These are phyloP conservation scores for Acanthoscelides obtectus DNA, from an alignment of 2,888 invertebrate genomes.

Conservation along the genomic window DNA sequence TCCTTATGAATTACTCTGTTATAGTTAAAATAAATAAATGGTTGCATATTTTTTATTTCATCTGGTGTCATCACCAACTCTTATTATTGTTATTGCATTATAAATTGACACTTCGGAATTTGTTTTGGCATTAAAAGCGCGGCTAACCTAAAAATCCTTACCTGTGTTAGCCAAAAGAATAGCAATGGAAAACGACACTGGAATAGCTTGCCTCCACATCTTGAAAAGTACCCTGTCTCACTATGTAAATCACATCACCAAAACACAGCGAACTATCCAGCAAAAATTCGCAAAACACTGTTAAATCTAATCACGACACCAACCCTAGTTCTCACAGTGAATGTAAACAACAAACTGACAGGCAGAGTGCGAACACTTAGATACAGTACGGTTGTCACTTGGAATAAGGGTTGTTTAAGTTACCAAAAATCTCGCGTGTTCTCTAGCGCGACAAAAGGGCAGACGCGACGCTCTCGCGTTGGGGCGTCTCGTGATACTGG, in stretches of 20 bases:
- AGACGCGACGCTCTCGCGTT: neutral
- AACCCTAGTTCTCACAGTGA: neutral
- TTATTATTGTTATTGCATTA: no score
- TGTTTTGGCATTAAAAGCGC: neutral
- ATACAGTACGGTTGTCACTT: neutral
- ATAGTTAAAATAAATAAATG: neutral
- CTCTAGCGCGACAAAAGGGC: neutral
- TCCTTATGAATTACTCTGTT: neutral
- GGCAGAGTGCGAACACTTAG: neutral
- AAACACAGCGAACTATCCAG: neutral
- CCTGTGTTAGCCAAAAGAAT: neutral
- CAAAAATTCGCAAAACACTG: neutral
- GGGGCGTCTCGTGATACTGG: neutral
- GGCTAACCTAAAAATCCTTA: neutral
- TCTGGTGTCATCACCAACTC: no score
- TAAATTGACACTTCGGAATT: neutral
- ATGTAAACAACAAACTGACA: neutral
- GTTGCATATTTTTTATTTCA: no score
- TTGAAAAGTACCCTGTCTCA: neutral
- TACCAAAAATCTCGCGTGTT: no score
- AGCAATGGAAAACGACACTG: neutral
- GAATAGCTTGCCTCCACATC: neutral
- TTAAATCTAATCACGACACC: neutral
- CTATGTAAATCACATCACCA: neutral
- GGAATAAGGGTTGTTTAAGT: no score